These are phyloP conservation scores for Cotesia chilonis DNA, from an alignment of 1,140 invertebrate species.

Conservation along the genomic window DNA sequence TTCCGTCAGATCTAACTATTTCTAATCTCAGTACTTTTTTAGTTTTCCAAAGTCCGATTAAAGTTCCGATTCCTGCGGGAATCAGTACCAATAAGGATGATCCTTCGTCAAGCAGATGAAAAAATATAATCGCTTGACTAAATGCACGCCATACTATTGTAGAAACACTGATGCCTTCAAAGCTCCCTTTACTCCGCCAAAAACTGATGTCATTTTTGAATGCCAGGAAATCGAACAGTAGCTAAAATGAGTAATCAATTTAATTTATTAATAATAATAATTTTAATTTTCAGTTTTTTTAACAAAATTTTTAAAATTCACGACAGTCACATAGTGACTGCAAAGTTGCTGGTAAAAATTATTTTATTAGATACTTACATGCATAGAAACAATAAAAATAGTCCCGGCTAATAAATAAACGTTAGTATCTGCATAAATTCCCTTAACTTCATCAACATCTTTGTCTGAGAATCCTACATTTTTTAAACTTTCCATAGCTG, in stretches of 20 bases:
- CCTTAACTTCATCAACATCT: conserved; percentile 96
- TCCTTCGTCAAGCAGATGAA: conserved; percentile 92
- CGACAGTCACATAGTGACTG: no score
- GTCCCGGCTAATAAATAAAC: conserved; percentile 91
- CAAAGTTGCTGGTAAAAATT: no score
- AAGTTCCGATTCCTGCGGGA: conserved; percentile 83
- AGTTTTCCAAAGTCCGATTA: conserved; percentile 96
- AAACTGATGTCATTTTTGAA: conserved; percentile 98
- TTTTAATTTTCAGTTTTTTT: no score
- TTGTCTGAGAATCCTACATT: conserved; percentile 88
- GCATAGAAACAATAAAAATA: conserved; percentile 89
- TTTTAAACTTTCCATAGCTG: conserved; percentile 78
- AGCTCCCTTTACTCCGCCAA: conserved; percentile 85
- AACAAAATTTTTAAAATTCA: no score
- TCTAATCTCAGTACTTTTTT: conserved; percentile 88
- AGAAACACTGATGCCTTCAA: conserved; percentile 88
- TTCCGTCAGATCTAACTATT: conserved; percentile 56
- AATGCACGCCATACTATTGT: conserved; percentile 93
- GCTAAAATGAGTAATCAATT: conserved; percentile 66
- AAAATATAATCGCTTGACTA: conserved; percentile 91
- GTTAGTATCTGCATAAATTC: conserved; percentile 96
- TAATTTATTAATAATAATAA: not conserved
- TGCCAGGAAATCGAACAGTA: conserved; percentile 95
- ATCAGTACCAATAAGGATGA: conserved; percentile 90
- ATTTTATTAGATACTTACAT: conserved; percentile 75